Base-by-base conservation (phyloP, 2,888 invertebrate species). In the Megaustenia siamemsis region DNA sequence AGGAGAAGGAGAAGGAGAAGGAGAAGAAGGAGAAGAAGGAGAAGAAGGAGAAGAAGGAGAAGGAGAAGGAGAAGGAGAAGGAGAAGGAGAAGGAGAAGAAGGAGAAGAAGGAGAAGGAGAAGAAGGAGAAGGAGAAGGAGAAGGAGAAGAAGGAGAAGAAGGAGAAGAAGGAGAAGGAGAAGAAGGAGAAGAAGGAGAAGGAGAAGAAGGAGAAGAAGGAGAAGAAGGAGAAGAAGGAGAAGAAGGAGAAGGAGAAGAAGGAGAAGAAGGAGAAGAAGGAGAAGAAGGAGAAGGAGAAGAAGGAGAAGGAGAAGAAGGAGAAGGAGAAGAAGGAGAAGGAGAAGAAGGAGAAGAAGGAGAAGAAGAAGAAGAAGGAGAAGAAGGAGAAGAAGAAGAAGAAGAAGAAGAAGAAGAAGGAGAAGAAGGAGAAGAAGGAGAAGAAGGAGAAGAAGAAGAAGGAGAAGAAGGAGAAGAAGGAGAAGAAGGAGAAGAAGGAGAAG, bases 21-120 rank as follows among this genome's bases (percentile, higher is more conserved):
- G 60, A 24, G 79, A 66, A 40, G 40, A 40, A 79, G 66, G n/a
- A 63, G 49, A 40, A 79, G 63, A 79, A 28, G 63, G 69, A 69
- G 69, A 43, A 49, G 43, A 28, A 45, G 75, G 35, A 28, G 43
- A 28, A 21, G 45, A 18, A 45, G 49, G n/a, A 28, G 38, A n/a
- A 15, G 76, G 38, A n/a, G 38, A 12, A 45, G 53, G 38, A 28
- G 43, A 8, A 45, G 49, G n/a, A 45, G n/a, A 45, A 45, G 75
- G 24, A 32, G 8, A 24, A 43, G 40, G 28, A 21, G 79, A 15
- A 28, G 38, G 66, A 8, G 43, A 10, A 45, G 43, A 60, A 82
- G 38, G 49, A 4, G 40, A 43, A 82, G 79, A n/a, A 28, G 45
- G 21, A 38, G 40, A 28, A 28, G 45, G 43, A 75, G 45, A 43